Conservation (phyloP, 2,888 invertebrate genomes). For the Psylliodes chrysocephalus region DNA sequence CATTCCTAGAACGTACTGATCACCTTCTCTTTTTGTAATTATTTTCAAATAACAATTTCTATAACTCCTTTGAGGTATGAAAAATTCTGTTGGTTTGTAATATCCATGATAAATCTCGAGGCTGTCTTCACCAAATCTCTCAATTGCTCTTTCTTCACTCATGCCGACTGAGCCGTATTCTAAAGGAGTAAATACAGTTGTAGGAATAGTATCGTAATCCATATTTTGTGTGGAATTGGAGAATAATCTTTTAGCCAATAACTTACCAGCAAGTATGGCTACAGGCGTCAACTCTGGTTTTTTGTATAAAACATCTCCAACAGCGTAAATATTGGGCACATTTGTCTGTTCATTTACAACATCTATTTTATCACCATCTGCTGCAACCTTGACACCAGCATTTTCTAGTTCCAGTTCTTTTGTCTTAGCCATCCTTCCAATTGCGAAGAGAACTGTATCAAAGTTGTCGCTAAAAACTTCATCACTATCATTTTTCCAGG, state of each 20-base stretch:
- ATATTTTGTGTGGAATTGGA: constrained; percentile 70
- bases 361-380: constrained; percentile 76
- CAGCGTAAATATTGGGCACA: constrained; percentile 88
- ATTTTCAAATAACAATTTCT: constrained; percentile 93
- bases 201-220: constrained; percentile 90
- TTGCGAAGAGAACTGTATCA: constrained; percentile 89
- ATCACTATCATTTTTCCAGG: constrained; percentile 69
- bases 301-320: constrained; percentile 89
- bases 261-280: constrained; percentile 89
- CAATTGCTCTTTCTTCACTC: constrained; percentile 86
- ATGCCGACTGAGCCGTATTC: constrained; percentile 95
- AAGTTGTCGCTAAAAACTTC: constrained; percentile 70
- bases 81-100: constrained; percentile 96
- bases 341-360: constrained; percentile 86
- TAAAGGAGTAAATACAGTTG: constrained; percentile 94
- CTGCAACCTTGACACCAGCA: constrained; percentile 75
- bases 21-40: constrained; percentile 72
- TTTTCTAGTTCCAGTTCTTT: constrained; percentile 76
- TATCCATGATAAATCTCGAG: constrained; percentile 93
- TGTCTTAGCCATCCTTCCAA: constrained; percentile 83
- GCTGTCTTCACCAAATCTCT: constrained; percentile 76
- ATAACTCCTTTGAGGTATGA: constrained; percentile 88
- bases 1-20: constrained; percentile 84
- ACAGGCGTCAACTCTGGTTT: constrained; percentile 95
- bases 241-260: constrained; percentile 82